Evolutionary conservation across 2,888 invertebrate genomes (phyloP).

Genomic region (Scaptomyza reducta): DNA sequence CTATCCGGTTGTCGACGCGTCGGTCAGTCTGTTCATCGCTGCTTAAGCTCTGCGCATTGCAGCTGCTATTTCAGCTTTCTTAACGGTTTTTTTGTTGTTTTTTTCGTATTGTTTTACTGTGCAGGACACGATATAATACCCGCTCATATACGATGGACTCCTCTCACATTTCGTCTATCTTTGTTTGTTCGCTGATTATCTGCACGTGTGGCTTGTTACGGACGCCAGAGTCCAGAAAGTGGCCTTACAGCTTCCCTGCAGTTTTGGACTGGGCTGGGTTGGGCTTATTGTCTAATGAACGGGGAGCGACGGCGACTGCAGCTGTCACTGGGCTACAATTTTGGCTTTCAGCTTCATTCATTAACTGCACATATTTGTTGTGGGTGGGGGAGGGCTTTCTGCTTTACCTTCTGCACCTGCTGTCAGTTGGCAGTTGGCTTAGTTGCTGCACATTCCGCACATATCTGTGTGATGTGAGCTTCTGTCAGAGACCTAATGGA

Average conservation of each 20-base stretch:
- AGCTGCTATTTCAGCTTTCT: slow-evolving; percentile 51
- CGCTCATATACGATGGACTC: slow-evolving; percentile 28
- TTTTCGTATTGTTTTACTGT: slow-evolving; percentile 59
- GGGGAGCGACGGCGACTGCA: slow-evolving; percentile 26
- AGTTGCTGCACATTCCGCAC: slow-evolving; percentile 17
- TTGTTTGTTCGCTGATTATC: slow-evolving; percentile 68
- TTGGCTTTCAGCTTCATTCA: slow-evolving; percentile 34
- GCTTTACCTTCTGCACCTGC: slow-evolving; percentile 1
- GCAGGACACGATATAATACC: slow-evolving; percentile 29
- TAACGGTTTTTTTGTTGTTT: slow-evolving; percentile 29
- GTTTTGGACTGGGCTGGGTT: neutral
- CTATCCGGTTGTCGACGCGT: slow-evolving; percentile 34
- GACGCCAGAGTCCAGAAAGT: slow-evolving; percentile 9
- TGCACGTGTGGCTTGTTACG: slow-evolving; percentile 52
- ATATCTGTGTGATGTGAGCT: neutral
- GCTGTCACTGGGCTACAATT: slow-evolving; percentile 25
- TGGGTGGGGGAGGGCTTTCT: neutral
- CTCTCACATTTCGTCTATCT: neutral
- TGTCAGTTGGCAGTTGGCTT: slow-evolving; percentile 33
- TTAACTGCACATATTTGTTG: slow-evolving; percentile 32
- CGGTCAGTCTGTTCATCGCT: slow-evolving; percentile 56
- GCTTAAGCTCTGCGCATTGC: slow-evolving; percentile 70
- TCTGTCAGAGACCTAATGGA: slow-evolving; percentile 21
- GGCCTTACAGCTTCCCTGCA: slow-evolving; percentile 9
- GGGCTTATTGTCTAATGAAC: slow-evolving; percentile 49